Conservation (phyloP, 2,888 invertebrate species). For the Noctuana brunneofusca region DNA sequence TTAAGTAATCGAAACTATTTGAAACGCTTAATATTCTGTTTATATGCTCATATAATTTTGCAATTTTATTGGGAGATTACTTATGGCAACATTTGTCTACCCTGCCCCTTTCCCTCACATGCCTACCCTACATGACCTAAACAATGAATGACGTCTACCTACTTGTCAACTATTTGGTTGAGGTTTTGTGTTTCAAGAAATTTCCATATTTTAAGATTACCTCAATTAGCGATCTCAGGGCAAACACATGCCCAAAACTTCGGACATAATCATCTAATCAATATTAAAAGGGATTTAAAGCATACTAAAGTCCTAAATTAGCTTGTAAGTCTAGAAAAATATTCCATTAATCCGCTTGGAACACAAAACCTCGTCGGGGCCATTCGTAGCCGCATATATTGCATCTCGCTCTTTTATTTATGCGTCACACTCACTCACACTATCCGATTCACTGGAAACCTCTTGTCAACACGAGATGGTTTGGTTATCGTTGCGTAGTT, state of each 20-base stretch:
- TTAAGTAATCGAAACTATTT: neutral
- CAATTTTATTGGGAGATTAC: constrained; percentile 41
- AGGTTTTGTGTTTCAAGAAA: constrained; percentile 76
- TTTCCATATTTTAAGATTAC: constrained; percentile 41
- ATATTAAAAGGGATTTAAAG: neutral
- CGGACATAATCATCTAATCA: neutral
- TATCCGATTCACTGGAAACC: constrained; percentile 40
- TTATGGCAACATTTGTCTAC: constrained; percentile 4
- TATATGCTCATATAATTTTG: constrained; percentile 20
- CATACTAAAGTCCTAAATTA: neutral
- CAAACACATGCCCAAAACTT: neutral
- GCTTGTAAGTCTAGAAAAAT: constrained; percentile 39
- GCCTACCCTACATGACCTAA: constrained; percentile 29
- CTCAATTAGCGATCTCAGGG: neutral
- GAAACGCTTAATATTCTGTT: neutral
- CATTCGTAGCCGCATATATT: constrained; percentile 52
- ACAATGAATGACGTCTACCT: constrained; percentile 50
- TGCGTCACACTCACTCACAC: constrained; percentile 46
- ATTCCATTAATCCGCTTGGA: constrained; percentile 62
- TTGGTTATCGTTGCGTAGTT: constrained; percentile 75
- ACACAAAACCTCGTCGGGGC: constrained; percentile 72
- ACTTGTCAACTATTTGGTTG: constrained; percentile 53
- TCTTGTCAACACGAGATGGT: constrained; percentile 70
- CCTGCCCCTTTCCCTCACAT: constrained; percentile 21
- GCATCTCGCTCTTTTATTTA: constrained; percentile 60